Evolutionary conservation across 2,888 invertebrate genomes (phyloP), one percentile per base, ranked within the genome.

Genomic region (Carabus problematicus): DNA sequence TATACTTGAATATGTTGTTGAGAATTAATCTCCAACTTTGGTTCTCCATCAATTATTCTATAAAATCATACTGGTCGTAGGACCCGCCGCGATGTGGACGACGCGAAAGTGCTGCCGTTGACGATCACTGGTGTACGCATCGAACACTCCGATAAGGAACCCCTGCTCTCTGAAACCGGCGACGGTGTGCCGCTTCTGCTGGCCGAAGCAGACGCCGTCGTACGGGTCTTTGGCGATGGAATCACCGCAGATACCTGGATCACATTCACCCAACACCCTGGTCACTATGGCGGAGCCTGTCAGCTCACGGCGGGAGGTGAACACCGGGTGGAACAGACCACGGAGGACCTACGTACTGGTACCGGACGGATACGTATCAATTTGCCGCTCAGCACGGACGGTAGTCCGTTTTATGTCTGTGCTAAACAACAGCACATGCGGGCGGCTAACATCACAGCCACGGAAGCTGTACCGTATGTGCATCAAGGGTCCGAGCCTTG

Each of bases 171-270:
- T 1, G 85, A 84, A 6, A 79, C 81, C 8, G 84, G 82, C 0
- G 78, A 84, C 64, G 91, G 92, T 0, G 83, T 92, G 42, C 92
- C 93, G 0, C 86, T 86, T 72, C 85, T 95, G 16, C 77, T 91
- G 70, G 88, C 88, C 12, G 86, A 87, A 60, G 80, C 83, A 0
- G 80, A 82, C 1, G 86, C 90, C 16, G 84, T 84, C 9, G 77
- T 95, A 49, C 88, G 94, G 59, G 77, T 95, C 41, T 94, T 93
- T 78, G 95, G 95, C 0, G 81, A 81, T 8, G 90, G 91, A 1
- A 83, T 95, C 70, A 87, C 87, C 0, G 78, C 85, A 0, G 80
- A 86, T 68, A 91, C 92, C 0, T 83, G 87, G 56, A 85, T 95
- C 61, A 87, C 90, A 0, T 92, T 94, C 78, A 94, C 94, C 0